These are phyloP conservation scores for Microchirus variegatus DNA, from an alignment of 2,797 vertebrate genomes.

Conservation along the genomic window DNA sequence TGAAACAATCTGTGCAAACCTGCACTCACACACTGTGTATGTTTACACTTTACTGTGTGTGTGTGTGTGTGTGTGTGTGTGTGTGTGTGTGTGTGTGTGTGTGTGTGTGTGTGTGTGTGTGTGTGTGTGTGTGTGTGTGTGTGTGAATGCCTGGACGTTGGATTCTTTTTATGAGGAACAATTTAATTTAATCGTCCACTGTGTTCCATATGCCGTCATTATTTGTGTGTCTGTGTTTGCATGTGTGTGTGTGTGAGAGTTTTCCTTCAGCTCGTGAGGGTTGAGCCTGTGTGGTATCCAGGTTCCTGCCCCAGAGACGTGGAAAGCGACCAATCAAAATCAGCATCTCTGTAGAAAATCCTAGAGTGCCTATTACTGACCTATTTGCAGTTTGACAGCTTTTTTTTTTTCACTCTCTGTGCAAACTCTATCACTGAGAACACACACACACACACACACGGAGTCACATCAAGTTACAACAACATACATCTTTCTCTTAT, in stretches of 20 bases:
- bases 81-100: too few species aligned
- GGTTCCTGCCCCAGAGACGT: constrained; percentile 57
- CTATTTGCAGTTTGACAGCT: constrained; percentile 51
- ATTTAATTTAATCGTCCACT: not conserved
- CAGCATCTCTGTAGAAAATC: constrained; percentile 49
- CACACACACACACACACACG: not conserved
- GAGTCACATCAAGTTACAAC: constrained; percentile 1
- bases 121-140: too few species aligned
- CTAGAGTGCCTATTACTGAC: constrained; percentile 54
- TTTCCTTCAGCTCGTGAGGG: constrained; percentile 33
- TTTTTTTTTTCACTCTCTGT: constrained; percentile 27
- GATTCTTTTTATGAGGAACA: not conserved
- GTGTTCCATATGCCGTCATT: constrained; percentile 1
- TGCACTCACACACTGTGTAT: too few species aligned
- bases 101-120: too few species aligned
- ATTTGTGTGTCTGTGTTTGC: constrained; percentile 16
- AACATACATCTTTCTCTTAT: not conserved
- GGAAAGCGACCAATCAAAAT: constrained; percentile 55
- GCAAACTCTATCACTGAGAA: constrained; percentile 10
- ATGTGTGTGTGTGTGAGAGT: constrained; percentile 23
- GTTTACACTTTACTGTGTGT: too few species aligned
- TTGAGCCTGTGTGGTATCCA: constrained; percentile 46
- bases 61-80: too few species aligned
- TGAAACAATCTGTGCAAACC: too few species aligned
- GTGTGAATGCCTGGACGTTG: too few species aligned